Percentiles rank a stretch among this genome's conserved stretches.
Evolutionary conservation across 2,888 invertebrate species (phyloP).

Genomic region (Chloroclystis v-ata): DNA sequence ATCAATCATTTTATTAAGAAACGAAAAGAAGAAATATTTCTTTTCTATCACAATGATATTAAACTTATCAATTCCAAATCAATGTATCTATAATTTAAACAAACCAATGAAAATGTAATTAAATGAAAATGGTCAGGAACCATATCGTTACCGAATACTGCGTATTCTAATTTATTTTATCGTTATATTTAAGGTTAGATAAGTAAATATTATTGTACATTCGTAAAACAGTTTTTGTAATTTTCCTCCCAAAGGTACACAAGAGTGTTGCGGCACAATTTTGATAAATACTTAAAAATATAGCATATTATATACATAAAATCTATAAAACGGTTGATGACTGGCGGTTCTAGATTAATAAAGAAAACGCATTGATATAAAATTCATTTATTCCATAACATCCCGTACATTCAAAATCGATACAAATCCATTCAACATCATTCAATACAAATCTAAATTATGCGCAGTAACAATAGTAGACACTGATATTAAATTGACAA

Average conservation of each 20-base stretch:
- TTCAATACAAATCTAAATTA: constrained; percentile 10
- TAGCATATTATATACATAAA: too few relatives aligned
- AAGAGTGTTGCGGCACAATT: too few relatives aligned
- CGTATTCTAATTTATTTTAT: constrained; percentile 22
- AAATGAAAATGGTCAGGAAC: not conserved
- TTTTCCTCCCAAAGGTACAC: not conserved
- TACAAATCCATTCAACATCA: constrained; percentile 44
- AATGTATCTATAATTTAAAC: too few relatives aligned
- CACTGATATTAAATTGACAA: constrained; percentile 12
- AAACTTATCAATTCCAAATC: too few relatives aligned
- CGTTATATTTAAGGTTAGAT: constrained; percentile 35
- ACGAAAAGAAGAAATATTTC: too few relatives aligned
- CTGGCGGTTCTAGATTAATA: not conserved
- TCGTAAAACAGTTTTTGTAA: constrained; percentile 12
- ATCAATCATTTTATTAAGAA: too few relatives aligned
- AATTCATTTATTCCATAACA: constrained; percentile 65
- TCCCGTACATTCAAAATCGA: constrained; percentile 62
- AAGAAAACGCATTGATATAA: constrained; percentile 27
- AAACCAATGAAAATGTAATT: not conserved
- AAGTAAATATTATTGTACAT: constrained; percentile 22
- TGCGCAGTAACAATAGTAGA: not conserved
- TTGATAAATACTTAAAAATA: too few relatives aligned
- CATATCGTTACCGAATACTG: not conserved
- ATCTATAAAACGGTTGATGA: too few relatives aligned
- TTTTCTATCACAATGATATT: too few relatives aligned